Evolutionary conservation across 2,113 vertebrate genomes (phyloP).

Genomic region (Alligator mississippiensis): DNA sequence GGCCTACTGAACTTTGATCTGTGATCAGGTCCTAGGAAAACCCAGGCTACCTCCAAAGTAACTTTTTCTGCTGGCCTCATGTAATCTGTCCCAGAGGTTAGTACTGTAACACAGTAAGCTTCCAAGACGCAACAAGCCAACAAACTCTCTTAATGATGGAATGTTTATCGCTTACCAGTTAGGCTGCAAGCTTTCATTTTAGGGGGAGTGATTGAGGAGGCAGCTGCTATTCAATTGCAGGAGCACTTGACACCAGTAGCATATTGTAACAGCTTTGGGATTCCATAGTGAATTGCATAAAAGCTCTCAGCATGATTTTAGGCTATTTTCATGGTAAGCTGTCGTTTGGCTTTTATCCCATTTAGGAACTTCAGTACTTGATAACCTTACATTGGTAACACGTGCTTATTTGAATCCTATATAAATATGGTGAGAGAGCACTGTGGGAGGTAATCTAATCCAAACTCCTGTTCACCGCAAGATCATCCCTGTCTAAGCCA

Average conservation of each 20-base stretch:
- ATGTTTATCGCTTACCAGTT: neutral
- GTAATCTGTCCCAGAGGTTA: rapidly evolving
- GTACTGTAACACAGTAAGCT: rapidly evolving
- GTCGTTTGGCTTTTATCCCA: neutral
- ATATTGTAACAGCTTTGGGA: neutral
- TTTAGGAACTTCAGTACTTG: no score
- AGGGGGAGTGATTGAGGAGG: neutral
- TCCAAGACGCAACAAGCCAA: neutral
- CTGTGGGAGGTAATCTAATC: neutral
- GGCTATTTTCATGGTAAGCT: neutral
- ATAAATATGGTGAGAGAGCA: no score
- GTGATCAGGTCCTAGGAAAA: neutral
- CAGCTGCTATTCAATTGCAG: rapidly evolving
- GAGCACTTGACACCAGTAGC: neutral
- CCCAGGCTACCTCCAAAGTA: neutral
- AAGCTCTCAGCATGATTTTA: rapidly evolving
- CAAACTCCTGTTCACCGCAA: neutral
- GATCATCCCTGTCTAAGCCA: no score
- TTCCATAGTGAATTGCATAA: rapidly evolving
- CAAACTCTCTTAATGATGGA: neutral
- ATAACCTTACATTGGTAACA: neutral
- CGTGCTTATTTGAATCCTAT: neutral
- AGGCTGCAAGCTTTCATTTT: rapidly evolving
- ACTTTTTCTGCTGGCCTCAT: neutral
- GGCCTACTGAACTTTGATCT: neutral